Percentiles rank a stretch among this genome's conserved stretches.
These are phyloP conservation scores for Montipora capitata DNA, from an alignment of 92 coral and sea anemone genomes.

Conservation along the genomic window DNA sequence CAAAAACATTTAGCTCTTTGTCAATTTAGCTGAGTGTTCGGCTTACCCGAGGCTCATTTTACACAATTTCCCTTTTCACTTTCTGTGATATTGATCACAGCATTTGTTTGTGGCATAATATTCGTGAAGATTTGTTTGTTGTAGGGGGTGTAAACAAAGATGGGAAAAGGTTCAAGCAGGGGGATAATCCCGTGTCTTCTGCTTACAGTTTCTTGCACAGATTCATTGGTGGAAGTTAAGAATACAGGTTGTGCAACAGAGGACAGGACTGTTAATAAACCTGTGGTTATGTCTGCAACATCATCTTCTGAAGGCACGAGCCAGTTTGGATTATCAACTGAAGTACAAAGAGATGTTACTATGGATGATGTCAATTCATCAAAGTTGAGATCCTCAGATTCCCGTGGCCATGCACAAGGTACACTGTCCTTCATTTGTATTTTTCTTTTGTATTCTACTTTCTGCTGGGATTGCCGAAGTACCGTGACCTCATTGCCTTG, in stretches of 20 bases:
- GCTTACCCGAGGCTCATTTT: too few species aligned
- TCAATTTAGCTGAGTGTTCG: too few species aligned
- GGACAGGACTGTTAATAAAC: constrained; percentile 1
- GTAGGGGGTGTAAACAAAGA: too few species aligned
- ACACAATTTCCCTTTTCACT: too few species aligned
- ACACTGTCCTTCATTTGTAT: background rate
- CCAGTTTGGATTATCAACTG: constrained; percentile 5
- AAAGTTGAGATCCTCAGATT: background rate
- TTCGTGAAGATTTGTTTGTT: too few species aligned
- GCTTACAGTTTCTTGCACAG: background rate
- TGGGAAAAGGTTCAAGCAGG: too few species aligned
- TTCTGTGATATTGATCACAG: too few species aligned
- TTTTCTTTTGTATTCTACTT: background rate
- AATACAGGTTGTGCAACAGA: background rate
- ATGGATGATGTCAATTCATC: background rate
- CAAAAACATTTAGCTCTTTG: too few species aligned
- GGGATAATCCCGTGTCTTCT: too few species aligned
- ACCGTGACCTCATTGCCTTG: too few species aligned
- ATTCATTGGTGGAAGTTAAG: background rate
- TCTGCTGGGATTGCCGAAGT: background rate
- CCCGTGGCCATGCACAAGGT: constrained; percentile 6
- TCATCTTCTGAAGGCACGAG: constrained; percentile 27
- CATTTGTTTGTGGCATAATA: too few species aligned
- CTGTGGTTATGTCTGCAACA: constrained; percentile 38
- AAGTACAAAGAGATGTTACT: constrained; percentile 17